Conservation (phyloP, 2,113 vertebrate species). For the Chlorocebus sabaeus region DNA sequence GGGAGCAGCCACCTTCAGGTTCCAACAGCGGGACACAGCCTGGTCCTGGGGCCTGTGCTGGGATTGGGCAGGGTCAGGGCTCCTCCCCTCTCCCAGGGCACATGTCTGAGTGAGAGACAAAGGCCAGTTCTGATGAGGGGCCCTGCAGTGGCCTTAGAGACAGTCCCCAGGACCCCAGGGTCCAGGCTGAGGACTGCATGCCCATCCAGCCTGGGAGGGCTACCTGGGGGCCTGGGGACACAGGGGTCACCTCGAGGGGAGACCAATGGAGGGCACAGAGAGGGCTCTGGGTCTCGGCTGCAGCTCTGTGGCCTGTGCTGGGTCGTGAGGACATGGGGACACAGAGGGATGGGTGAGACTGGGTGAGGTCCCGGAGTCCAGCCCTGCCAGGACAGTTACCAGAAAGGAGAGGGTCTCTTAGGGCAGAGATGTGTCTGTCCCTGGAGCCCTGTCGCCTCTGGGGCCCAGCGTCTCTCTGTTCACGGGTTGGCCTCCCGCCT, state of each 20-base stretch:
- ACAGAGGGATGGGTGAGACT: neutral
- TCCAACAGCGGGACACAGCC: neutral
- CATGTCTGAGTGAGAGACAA: accelerated
- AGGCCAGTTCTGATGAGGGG: neutral
- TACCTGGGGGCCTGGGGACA: neutral
- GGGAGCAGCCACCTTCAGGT: neutral
- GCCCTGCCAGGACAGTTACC: too few species aligned
- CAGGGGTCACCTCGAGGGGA: neutral
- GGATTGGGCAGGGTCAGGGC: neutral
- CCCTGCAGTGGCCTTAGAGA: too few species aligned
- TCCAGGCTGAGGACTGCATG: neutral
- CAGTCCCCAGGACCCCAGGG: accelerated
- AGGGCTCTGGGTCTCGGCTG: accelerated
- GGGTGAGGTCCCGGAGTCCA: too few species aligned
- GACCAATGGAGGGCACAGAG: neutral
- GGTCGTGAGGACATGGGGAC: accelerated
- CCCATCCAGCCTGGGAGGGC: neutral
- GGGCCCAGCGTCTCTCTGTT: neutral
- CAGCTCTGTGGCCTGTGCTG: neutral
- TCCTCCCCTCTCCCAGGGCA: neutral
- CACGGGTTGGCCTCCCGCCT: neutral
- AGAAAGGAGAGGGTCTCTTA: too few species aligned
- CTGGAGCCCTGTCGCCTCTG: too few species aligned
- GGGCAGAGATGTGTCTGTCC: too few species aligned
- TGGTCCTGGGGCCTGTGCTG: accelerated